These are phyloP conservation scores for Diadumene lineata DNA, from an alignment of 92 coral and sea anemone species.

Conservation along the genomic window DNA sequence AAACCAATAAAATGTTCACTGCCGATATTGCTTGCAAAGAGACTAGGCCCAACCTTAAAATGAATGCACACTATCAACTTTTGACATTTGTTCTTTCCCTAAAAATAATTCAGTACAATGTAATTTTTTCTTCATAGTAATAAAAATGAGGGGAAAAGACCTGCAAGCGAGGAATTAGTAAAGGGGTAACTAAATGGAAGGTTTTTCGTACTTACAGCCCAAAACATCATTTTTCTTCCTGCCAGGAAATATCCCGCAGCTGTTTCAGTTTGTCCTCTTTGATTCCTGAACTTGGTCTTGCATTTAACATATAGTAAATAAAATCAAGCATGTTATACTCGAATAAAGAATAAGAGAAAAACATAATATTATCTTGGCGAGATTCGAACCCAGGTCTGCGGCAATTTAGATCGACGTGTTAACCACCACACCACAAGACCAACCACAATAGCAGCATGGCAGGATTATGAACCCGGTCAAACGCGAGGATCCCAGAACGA, in stretches of 20 bases:
- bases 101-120: too few relatives aligned
- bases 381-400: too few relatives aligned
- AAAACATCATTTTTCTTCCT: constrained; percentile 78
- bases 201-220: constrained; percentile 71
- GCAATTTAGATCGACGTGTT: too few relatives aligned
- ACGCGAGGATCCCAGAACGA: too few relatives aligned
- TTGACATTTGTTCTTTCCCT: too few relatives aligned
- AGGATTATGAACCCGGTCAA: too few relatives aligned
- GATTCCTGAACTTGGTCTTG: constrained; percentile 73
- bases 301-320: not conserved
- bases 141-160: too few relatives aligned
- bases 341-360: too few relatives aligned
- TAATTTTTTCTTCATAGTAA: too few relatives aligned
- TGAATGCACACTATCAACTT: not conserved
- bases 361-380: too few relatives aligned
- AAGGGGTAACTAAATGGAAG: not conserved
- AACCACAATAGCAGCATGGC: too few relatives aligned
- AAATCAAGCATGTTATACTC: not conserved
- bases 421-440: too few relatives aligned
- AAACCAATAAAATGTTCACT: constrained; percentile 94
- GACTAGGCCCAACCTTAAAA: constrained; percentile 86
- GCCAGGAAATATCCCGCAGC: constrained; percentile 79
- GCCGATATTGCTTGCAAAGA: constrained; percentile 96
- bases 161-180: not conserved
- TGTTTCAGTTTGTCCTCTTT: constrained; percentile 52